These are phyloP conservation scores for Aleadryas rufinucha DNA, from an alignment of 2,113 vertebrate species.

Conservation along the genomic window DNA sequence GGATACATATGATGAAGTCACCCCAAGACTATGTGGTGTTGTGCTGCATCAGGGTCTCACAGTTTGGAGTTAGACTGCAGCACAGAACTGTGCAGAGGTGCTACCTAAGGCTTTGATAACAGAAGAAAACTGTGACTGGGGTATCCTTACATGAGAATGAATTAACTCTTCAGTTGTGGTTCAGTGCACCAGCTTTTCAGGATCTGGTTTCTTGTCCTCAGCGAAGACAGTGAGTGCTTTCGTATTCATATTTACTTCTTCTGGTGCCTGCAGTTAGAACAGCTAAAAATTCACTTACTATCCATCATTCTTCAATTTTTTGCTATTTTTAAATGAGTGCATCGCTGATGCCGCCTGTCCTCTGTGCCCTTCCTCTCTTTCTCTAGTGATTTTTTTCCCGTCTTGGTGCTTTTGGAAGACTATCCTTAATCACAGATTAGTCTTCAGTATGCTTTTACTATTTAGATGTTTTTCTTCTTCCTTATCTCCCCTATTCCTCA, in stretches of 20 bases:
- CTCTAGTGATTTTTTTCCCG: not conserved
- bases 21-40: not conserved
- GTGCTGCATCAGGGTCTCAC: not conserved
- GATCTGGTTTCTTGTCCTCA: not conserved
- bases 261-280: not conserved
- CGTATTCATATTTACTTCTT: not conserved
- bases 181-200: not conserved
- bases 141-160: not conserved
- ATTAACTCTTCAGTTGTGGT: not conserved
- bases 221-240: not conserved
- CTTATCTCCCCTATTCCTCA: not conserved
- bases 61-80: not conserved
- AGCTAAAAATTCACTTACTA: not conserved
- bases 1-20: no score
- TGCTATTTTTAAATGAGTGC: not conserved
- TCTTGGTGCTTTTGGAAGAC: not conserved
- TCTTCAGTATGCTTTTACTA: not conserved
- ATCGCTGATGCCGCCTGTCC: rapidly evolving
- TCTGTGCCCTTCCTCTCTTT: not conserved
- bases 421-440: not conserved
- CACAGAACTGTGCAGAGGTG: not conserved
- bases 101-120: not conserved
- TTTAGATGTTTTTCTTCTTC: not conserved
- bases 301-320: not conserved
- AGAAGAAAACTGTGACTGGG: not conserved